Conservation (phyloP, 2,797 vertebrate species). For the Rhinoraja longicauda region DNA sequence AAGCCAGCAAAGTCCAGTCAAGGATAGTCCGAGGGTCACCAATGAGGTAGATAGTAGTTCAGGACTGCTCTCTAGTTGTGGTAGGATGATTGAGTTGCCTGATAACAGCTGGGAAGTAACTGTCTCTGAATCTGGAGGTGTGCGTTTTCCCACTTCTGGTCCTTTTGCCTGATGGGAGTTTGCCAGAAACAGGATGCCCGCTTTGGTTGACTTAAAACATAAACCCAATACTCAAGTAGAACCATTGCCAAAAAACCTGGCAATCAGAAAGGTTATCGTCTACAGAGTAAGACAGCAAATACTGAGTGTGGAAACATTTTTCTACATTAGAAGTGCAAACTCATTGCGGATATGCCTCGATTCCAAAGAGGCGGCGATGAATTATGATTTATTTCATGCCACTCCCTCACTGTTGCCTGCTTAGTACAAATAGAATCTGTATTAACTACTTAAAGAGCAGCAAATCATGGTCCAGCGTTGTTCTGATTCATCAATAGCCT, state of each 20-base stretch:
- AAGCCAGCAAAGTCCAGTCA: too few species aligned
- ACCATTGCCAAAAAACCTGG: neutral
- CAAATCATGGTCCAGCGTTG: neutral
- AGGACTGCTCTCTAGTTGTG: too few species aligned
- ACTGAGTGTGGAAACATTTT: neutral
- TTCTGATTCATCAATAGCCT: neutral
- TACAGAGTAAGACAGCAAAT: neutral
- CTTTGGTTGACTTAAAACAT: too few species aligned
- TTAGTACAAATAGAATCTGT: neutral
- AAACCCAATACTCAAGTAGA: neutral
- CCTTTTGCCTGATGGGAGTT: too few species aligned
- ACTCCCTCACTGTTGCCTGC: neutral
- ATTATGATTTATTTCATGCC: too few species aligned
- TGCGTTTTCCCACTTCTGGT: too few species aligned
- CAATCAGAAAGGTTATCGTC: neutral
- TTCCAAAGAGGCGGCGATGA: neutral
- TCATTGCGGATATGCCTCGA: neutral
- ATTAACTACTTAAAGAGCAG: neutral
- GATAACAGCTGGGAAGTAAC: too few species aligned
- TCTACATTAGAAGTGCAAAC: neutral
- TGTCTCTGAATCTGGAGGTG: too few species aligned
- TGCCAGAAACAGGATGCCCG: too few species aligned
- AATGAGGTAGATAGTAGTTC: too few species aligned
- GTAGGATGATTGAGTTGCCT: too few species aligned
- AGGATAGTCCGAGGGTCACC: too few species aligned